Percentiles rank a stretch among this genome's conserved stretches.
These are phyloP conservation scores for Corythornis leucogaster DNA, from an alignment of 2,797 vertebrate genomes.

Conservation along the genomic window DNA sequence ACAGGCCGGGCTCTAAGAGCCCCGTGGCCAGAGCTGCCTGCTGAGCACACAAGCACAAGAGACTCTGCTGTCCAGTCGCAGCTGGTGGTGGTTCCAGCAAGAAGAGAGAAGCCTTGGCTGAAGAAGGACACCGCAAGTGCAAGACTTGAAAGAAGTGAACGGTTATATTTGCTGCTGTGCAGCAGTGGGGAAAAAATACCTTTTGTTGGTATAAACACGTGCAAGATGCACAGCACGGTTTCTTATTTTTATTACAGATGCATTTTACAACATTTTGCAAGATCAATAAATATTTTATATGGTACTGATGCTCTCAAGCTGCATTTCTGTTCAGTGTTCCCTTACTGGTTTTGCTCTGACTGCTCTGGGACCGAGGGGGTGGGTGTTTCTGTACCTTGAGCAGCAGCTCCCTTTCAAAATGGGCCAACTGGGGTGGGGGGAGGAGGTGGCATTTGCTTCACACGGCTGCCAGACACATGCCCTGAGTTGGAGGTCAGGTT, in stretches of 20 bases:
- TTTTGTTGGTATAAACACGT: conserved; percentile 66
- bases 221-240: conserved; percentile 42
- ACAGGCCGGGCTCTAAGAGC: conserved; percentile 81
- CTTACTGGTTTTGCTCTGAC: too few species aligned
- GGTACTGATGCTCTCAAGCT: background rate
- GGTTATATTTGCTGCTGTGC: conserved; percentile 79
- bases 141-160: background rate
- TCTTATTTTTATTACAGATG: conserved; percentile 70
- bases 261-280: conserved; percentile 73
- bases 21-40: background rate
- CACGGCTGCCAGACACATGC: background rate
- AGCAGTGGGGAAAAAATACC: conserved; percentile 65
- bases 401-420: background rate
- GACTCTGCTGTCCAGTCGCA: background rate
- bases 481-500: background rate
- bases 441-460: background rate
- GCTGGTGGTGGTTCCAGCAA: background rate
- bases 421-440: too few species aligned
- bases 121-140: background rate
- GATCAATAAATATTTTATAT: conserved; percentile 80
- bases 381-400: background rate
- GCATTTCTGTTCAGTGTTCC: background rate
- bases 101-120: background rate
- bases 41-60: background rate
- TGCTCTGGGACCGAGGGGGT: background rate